Evolutionary conservation across 2,888 invertebrate genomes (phyloP), one percentile per base, ranked within the genome.

Genomic region (Heliconius ethilla): DNA sequence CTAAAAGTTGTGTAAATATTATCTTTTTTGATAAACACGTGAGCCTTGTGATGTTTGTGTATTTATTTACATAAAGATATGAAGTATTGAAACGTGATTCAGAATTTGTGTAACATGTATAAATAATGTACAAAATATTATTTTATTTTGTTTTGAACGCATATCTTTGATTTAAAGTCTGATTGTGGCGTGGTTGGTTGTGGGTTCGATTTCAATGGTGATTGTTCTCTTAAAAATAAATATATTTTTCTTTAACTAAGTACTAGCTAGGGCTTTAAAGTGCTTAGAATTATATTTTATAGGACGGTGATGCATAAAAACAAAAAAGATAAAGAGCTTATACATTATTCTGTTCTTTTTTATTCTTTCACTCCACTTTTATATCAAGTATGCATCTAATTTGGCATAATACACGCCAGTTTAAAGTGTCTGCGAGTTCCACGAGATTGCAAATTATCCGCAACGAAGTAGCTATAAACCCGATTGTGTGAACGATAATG

Each of bases 401-500:
- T 74, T 74, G 40, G 63, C 25, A 63, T 74, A 74, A 74, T 74
- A 74, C 63, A 29, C 74, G 62, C 63, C 74, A 65, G 40, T 67
- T 75, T 66, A 66, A 51, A 51, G 55, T 75, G 51, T 75, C 66
- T 66, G 65, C 66, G 40, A 51, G n/a, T 69, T 75, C 67, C 37
- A 40, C n/a, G 70, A 69, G 51, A 45, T 78, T 75, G 75, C 70
- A 25, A 70, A 75, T 75, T 72, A 72, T 78, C 69, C 59, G 45
- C 74, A 74, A 65, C 33, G 27, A 74, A 78, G 67, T 77, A 77
- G 65, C 74, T 70, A 70, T 63, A 79, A 75, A 76, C 63, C 79
- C 66, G 79, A 78, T 80, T 73, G 55, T 63, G 78, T 70, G 75
- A 78, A 66, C 76, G 70, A 78, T 77, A 75, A 75, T 63, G 55